Conservation (phyloP, 2,113 vertebrate genomes). For the Litocranius walleri region DNA sequence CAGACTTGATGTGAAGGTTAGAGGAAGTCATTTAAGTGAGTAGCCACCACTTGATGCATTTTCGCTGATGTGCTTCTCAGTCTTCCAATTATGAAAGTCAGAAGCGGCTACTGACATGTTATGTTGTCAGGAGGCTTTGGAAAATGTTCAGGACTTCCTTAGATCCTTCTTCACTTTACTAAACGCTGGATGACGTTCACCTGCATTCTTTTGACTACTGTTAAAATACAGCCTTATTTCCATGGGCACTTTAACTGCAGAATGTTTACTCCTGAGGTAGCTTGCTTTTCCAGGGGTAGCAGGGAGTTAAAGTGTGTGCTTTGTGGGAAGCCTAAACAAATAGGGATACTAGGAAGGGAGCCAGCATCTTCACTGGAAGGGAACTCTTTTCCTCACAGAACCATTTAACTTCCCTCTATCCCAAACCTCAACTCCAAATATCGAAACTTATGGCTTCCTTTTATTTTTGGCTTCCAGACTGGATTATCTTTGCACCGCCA, state of each 20-base stretch:
- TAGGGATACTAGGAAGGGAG: background rate
- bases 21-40: background rate
- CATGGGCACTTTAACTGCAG: background rate
- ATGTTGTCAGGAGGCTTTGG: background rate
- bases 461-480: background rate
- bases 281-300: background rate
- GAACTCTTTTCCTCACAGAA: background rate
- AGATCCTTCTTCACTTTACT: background rate
- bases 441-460: background rate
- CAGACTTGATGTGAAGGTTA: background rate
- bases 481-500: background rate
- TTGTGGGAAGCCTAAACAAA: background rate
- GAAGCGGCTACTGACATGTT: background rate
- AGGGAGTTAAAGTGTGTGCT: background rate
- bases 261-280: background rate
- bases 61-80: background rate
- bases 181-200: background rate
- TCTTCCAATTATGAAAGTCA: background rate
- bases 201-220: background rate
- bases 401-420: background rate
- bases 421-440: background rate
- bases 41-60: background rate
- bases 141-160: background rate
- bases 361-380: background rate
- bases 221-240: background rate